Percentiles rank a stretch among this genome's conserved stretches.
These are phyloP conservation scores for Halcyon senegalensis DNA, from an alignment of 2,113 vertebrate genomes.

Conservation along the genomic window DNA sequence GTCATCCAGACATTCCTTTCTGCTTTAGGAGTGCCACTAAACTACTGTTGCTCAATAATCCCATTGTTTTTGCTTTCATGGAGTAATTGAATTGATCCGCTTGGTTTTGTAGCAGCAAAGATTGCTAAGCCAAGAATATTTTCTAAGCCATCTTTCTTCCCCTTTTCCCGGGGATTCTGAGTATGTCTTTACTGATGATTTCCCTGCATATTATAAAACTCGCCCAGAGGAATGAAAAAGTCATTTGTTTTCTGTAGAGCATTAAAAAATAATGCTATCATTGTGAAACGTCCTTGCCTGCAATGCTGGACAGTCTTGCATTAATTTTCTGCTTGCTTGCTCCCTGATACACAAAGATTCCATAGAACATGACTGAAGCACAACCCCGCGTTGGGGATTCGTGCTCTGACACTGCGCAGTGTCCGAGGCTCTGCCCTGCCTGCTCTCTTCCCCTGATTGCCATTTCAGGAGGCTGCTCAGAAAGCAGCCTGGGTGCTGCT, in stretches of 20 bases:
- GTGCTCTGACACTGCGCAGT: neutral
- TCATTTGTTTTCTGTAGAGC: constrained; percentile 23
- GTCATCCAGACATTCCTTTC: neutral
- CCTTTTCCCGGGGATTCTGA: neutral
- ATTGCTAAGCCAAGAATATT: neutral
- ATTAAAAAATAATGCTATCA: constrained; percentile 8
- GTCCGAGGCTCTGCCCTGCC: neutral
- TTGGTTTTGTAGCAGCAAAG: neutral
- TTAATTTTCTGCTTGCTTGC: constrained; percentile 47
- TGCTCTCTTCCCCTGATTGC: neutral
- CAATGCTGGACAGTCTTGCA: neutral
- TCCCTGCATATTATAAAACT: neutral
- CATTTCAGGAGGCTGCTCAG: neutral
- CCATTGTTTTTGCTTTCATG: neutral
- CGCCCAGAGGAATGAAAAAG: constrained; percentile 32
- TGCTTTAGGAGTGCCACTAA: neutral
- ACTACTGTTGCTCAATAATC: neutral
- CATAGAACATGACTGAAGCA: neutral
- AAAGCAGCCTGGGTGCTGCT: neutral
- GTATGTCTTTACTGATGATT: neutral
- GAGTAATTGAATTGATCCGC: neutral
- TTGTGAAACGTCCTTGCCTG: neutral
- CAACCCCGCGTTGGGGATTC: neutral
- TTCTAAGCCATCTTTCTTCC: neutral
- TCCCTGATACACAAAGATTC: neutral